Evolutionary conservation across 2,888 invertebrate species (phyloP).

Genomic region (Limnephilus rhombicus): DNA sequence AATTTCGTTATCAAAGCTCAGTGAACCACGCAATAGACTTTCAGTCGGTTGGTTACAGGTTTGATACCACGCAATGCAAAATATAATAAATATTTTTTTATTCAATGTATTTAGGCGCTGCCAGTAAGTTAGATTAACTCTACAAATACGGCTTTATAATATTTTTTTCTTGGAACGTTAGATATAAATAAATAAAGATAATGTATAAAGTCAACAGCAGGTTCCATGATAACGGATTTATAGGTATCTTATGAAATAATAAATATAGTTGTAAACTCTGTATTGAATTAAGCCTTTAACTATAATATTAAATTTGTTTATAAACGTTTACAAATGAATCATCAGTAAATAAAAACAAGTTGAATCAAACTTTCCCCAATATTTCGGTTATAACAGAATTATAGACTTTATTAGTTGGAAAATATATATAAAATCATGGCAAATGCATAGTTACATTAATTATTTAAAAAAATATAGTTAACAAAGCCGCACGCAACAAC

Average conservation of each 20-base stretch:
- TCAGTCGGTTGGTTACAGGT: neutral
- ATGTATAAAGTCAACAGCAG: neutral
- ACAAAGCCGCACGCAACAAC: constrained; percentile 23
- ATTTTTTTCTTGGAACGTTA: neutral
- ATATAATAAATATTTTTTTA: neutral
- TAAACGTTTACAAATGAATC: neutral
- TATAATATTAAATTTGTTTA: neutral
- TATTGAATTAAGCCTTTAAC: too few relatives aligned
- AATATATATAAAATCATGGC: neutral
- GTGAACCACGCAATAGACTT: neutral
- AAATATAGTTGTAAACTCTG: neutral
- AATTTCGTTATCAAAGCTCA: neutral
- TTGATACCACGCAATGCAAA: neutral
- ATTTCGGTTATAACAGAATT: neutral
- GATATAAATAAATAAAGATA: neutral
- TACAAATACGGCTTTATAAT: neutral
- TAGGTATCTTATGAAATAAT: neutral
- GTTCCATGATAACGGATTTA: neutral
- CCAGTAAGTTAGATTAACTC: neutral
- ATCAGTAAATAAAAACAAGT: neutral
- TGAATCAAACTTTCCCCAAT: neutral
- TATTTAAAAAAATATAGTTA: neutral
- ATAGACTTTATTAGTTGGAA: neutral
- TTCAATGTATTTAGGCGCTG: neutral
- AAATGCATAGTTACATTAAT: neutral